Conservation (phyloP, 2,113 vertebrate genomes). For the Uria aalge region DNA sequence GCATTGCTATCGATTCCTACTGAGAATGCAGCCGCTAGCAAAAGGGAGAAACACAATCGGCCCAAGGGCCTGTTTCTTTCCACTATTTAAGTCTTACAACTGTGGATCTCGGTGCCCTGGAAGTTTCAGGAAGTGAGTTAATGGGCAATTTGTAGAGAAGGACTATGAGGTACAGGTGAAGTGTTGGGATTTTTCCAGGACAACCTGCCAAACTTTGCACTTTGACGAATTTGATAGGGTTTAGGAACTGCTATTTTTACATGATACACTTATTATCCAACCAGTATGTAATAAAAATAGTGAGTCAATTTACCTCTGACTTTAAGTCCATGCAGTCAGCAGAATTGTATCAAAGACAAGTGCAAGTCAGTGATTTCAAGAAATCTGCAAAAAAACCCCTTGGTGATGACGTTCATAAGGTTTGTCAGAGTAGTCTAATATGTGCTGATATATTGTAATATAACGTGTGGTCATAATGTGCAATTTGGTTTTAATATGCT, state of each 20-base stretch:
- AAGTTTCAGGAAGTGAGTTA: not conserved
- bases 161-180: not conserved
- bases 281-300: not conserved
- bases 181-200: not conserved
- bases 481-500: conserved; percentile 30
- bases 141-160: not conserved
- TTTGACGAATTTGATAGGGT: not conserved
- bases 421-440: not conserved
- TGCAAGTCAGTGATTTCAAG: not conserved
- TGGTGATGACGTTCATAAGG: not conserved
- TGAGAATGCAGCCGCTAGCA: not conserved
- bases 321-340: not conserved
- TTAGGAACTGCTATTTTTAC: not conserved
- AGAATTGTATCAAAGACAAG: not conserved
- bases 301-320: not conserved
- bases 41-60: not conserved
- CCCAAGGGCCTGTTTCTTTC: not conserved
- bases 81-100: not conserved
- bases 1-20: not conserved
- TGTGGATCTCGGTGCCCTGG: not conserved
- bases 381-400: not conserved
- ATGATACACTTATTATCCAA: not conserved
- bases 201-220: not conserved
- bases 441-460: conserved; percentile 8
- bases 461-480: not conserved